Percentiles rank a stretch among this genome's conserved stretches.
phyloP scores from a whole-genome alignment of 2,888 invertebrate genomes.

The Tanypteryx hageni region DNA sequence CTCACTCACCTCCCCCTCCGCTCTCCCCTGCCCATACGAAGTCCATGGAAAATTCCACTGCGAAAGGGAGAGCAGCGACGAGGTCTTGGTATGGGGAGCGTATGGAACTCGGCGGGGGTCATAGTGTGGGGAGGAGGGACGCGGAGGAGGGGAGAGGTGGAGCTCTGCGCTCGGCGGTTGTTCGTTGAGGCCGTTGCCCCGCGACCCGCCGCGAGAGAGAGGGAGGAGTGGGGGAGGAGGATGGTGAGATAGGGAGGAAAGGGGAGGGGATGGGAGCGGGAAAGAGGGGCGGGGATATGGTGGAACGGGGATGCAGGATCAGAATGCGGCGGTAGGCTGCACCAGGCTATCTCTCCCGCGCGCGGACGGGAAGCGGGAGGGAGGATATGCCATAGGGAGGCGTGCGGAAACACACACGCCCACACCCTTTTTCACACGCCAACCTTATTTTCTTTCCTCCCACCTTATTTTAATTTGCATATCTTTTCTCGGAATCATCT shows the following conservation, averaged over 20 bases:
- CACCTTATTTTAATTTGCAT: background rate
- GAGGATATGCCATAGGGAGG: background rate
- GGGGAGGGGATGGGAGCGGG: background rate
- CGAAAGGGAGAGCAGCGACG: background rate
- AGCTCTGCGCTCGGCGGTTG: background rate
- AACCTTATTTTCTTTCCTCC: background rate
- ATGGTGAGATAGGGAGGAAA: background rate
- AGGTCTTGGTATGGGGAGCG: background rate
- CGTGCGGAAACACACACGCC: background rate
- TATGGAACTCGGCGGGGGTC: background rate
- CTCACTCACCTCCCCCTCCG: too few relatives aligned
- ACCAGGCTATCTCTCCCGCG: background rate
- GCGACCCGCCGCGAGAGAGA: background rate
- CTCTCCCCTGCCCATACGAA: too few relatives aligned
- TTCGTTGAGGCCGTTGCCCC: conserved; percentile 11
- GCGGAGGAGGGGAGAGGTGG: background rate
- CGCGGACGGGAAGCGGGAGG: background rate
- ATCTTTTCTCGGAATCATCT: background rate
- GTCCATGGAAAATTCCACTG: conserved; percentile 25
- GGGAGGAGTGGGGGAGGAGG: background rate
- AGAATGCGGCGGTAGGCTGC: conserved; percentile 14
- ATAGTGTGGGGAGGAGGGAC: background rate
- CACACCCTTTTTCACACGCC: background rate
- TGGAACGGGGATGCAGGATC: background rate
- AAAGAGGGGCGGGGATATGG: too few relatives aligned